A percentile compares a stretch with the other conserved stretches of the same genome.
These are phyloP conservation scores for Corvus moneduloides DNA, from an alignment of 2,113 vertebrate genomes.

Conservation along the genomic window DNA sequence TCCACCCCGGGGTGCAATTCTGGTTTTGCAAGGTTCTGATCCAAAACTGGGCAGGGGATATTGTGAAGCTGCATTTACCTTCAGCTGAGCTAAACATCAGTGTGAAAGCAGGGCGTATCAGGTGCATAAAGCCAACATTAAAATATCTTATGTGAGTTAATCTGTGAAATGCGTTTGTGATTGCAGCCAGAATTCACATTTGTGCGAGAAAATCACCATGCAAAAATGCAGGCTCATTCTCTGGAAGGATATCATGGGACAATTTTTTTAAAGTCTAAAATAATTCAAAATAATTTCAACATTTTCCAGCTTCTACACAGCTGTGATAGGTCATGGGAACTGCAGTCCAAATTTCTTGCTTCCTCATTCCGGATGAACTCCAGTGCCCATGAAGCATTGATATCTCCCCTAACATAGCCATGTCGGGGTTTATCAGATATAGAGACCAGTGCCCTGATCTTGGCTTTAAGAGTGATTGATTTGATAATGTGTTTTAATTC, in stretches of 20 bases:
- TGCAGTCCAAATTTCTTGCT: neutral
- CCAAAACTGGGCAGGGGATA: neutral
- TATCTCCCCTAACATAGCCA: neutral
- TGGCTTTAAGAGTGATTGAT: neutral
- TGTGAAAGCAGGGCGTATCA: neutral
- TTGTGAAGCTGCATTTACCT: neutral
- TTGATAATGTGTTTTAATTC: neutral
- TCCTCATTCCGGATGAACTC: neutral
- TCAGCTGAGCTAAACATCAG: neutral
- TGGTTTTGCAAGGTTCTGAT: neutral
- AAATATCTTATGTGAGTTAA: neutral
- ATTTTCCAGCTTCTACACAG: neutral
- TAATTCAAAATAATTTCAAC: neutral
- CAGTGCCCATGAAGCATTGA: neutral
- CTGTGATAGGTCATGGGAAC: neutral
- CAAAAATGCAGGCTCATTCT: neutral
- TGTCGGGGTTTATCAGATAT: neutral
- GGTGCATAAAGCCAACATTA: neutral
- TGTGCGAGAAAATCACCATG: neutral
- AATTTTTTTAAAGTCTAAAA: neutral
- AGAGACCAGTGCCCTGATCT: neutral
- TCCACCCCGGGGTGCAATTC: neutral
- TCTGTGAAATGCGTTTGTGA: neutral
- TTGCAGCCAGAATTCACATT: neutral
- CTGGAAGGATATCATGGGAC: neutral